phyloP scores from a whole-genome alignment of 2,113 vertebrate species.

The Plecotus auritus region DNA sequence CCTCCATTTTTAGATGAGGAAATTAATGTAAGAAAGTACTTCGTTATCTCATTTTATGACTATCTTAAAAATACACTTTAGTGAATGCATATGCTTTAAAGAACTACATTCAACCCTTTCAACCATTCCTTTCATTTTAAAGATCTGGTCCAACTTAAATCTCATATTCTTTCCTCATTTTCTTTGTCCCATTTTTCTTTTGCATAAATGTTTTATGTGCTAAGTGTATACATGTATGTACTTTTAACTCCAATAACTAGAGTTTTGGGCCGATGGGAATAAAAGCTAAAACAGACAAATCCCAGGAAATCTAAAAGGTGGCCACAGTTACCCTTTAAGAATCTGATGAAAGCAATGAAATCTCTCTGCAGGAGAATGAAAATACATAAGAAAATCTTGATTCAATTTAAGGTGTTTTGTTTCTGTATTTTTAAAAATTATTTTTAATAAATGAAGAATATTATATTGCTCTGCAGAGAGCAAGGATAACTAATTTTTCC shows the following conservation, averaged over 20 bases:
- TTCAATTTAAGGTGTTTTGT: neutral
- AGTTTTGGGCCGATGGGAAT: neutral
- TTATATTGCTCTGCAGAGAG: neutral
- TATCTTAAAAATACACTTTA: neutral
- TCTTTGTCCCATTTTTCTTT: neutral
- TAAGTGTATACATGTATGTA: neutral
- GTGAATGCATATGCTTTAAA: neutral
- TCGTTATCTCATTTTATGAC: neutral
- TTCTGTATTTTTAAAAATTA: neutral
- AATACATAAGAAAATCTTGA: neutral
- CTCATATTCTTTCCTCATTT: neutral
- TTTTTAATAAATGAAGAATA: neutral
- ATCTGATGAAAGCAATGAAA: neutral
- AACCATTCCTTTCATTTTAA: neutral
- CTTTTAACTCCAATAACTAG: neutral
- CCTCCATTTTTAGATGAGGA: neutral
- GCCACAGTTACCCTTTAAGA: neutral
- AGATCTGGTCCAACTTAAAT: neutral
- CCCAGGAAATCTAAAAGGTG: neutral
- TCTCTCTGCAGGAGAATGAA: neutral
- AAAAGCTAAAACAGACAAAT: neutral
- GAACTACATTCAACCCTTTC: neutral
- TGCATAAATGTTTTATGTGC: neutral
- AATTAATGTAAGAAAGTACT: neutral
- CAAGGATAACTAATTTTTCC: neutral